Base-by-base conservation (phyloP, 1,140 invertebrate genomes). In the Drosophila leontia region DNA sequence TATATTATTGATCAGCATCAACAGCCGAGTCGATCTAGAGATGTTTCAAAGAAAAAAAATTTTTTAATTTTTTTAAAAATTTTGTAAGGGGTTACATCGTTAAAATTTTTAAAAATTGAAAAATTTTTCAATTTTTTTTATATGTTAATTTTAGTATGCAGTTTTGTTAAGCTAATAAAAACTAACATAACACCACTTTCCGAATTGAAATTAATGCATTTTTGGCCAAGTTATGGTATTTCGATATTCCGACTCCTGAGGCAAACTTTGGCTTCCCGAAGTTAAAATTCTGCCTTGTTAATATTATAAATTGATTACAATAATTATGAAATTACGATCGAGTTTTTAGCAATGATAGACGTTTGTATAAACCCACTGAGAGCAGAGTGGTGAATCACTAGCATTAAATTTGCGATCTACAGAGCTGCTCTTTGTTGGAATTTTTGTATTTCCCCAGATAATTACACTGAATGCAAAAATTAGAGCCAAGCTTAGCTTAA, bases 391-490 rank as follows among this genome's bases (percentile, higher is more conserved):
- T 69, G 62, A 69, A 39, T 68, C 62, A 68, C 15, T 47, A 13
- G 58, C 19, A 13, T 23, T 8, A 26, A 9, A 39, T 39, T 23
- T 26, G 17, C 19, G 13, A 23, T 17, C 39, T 13, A 26, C 39
- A 64, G n/a, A 32, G 57, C 62, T 19, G 12, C 4, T 64, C 29
- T 44, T 42, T 19, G 37, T 34, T 15, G 19, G 15, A 32, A 19
- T 29, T 34, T 34, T 0, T 34, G 62, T 60, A 32, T 15, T 47
- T 62, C 58, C 42, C 57, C 41, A 7, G 32, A 29, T 56, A 37
- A 15, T 32, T 62, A 62, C 63, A 65, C 56, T 56, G 53, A 56
- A 26, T 56, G 9, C 26, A 56, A 47, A 39, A 39, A 5, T 8
- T 2, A 56, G 34, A 55, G 8, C 2, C 17, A 35, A 53, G 51